Percentiles rank a stretch among this genome's conserved stretches.
Evolutionary conservation across 2,113 vertebrate species (phyloP).

Genomic region (Microtus richardsoni): DNA sequence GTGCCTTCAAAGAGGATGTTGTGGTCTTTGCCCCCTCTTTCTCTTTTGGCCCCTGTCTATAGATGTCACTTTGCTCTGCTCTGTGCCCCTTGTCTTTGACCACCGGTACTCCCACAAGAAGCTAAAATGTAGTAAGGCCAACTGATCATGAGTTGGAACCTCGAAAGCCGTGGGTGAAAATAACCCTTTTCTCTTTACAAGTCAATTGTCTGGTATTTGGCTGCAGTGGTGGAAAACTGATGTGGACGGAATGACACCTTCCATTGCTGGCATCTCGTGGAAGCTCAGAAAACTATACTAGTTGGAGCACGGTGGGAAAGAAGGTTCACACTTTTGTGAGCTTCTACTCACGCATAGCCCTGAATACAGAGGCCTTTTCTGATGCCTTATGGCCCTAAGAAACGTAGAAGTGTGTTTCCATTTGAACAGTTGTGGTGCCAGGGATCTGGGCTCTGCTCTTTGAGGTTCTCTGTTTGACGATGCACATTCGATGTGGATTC

Average conservation of each 20-base stretch:
- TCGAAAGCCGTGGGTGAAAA: not conserved
- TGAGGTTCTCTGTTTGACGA: conserved; percentile 26
- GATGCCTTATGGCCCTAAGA: conserved; percentile 44
- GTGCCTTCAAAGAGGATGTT: not conserved
- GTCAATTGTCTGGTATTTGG: not conserved
- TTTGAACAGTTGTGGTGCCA: not conserved
- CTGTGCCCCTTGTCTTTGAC: not conserved
- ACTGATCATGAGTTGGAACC: not conserved
- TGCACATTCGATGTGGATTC: not conserved
- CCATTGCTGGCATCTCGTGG: not conserved
- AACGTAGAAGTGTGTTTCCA: not conserved
- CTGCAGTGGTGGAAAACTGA: not conserved
- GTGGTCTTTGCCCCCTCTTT: not conserved
- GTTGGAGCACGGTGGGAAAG: not conserved
- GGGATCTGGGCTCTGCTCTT: not conserved
- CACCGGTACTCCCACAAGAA: too few species aligned
- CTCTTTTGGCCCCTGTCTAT: not conserved
- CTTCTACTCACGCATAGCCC: conserved; percentile 55
- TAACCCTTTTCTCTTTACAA: not conserved
- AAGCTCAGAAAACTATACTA: conserved; percentile 21
- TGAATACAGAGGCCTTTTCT: not conserved
- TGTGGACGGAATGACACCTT: not conserved
- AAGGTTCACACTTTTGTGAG: conserved; percentile 45
- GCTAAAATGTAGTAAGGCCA: fast-evolving
- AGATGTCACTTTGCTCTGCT: not conserved